Conservation (phyloP, 1,140 invertebrate species). For the Leguminivora glycinivorella region DNA sequence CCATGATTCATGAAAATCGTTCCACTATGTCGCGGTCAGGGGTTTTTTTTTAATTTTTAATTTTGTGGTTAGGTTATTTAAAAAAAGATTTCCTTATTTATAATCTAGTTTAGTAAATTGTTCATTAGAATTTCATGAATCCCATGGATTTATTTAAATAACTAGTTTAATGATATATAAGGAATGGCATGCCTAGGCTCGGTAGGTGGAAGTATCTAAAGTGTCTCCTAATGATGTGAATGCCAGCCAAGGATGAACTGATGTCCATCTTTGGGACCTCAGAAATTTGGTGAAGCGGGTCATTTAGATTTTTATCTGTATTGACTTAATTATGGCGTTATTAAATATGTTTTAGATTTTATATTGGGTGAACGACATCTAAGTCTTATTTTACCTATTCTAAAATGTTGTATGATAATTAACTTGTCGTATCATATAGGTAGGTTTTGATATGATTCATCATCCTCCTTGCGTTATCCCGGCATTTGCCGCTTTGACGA, state of each 20-base stretch:
- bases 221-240: slow-evolving; percentile 4
- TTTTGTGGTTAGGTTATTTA: too few relatives aligned
- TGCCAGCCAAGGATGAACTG: not conserved
- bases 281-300: not conserved
- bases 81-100: not conserved
- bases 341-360: not conserved
- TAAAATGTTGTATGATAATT: too few relatives aligned
- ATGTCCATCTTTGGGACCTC: not conserved
- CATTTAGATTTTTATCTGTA: not conserved
- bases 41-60: too few relatives aligned
- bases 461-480: too few relatives aligned
- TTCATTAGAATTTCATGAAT: slow-evolving; percentile 7
- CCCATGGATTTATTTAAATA: slow-evolving; percentile 12
- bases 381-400: not conserved
- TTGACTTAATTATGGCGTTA: not conserved
- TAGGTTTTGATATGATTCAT: too few relatives aligned
- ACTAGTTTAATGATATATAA: slow-evolving; percentile 15
- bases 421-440: too few relatives aligned
- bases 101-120: not conserved
- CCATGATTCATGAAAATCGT: too few relatives aligned
- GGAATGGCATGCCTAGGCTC: not conserved
- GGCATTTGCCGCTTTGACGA: too few relatives aligned
- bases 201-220: not conserved
- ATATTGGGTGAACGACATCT: not conserved
- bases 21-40: too few relatives aligned